Conservation (phyloP, 2,113 vertebrate genomes). For the Anser brachyrhynchus region DNA sequence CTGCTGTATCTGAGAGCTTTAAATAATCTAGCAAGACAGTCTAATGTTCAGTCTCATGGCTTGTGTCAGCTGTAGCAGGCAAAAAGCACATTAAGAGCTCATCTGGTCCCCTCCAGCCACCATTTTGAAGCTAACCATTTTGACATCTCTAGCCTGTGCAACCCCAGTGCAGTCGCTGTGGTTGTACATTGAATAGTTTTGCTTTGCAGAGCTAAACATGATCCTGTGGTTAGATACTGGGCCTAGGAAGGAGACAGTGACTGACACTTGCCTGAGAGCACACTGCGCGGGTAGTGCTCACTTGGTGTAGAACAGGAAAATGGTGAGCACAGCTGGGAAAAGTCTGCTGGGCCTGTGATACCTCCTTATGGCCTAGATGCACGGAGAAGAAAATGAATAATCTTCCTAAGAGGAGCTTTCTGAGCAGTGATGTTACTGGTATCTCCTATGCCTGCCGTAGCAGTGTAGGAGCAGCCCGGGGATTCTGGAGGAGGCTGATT, state of each 20-base stretch:
- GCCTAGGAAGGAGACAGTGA: background rate
- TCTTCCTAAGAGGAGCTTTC: background rate
- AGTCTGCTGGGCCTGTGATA: background rate
- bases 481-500: background rate
- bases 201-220: background rate
- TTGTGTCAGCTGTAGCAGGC: background rate
- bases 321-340: background rate
- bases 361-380: background rate
- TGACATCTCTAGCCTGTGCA: background rate
- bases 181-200: background rate
- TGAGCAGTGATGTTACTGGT: background rate
- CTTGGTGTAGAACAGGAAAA: background rate
- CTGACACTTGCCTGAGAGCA: background rate
- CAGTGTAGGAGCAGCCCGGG: background rate
- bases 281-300: too few relatives aligned
- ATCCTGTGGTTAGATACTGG: background rate
- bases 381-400: background rate
- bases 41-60: background rate
- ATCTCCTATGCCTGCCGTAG: rapidly evolving
- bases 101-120: background rate
- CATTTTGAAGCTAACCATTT: background rate
- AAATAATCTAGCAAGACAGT: background rate
- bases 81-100: background rate
- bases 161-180: background rate
- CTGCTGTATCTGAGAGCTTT: background rate